phyloP scores from a whole-genome alignment of 2,113 vertebrate genomes.

The Menura novaehollandiae region DNA sequence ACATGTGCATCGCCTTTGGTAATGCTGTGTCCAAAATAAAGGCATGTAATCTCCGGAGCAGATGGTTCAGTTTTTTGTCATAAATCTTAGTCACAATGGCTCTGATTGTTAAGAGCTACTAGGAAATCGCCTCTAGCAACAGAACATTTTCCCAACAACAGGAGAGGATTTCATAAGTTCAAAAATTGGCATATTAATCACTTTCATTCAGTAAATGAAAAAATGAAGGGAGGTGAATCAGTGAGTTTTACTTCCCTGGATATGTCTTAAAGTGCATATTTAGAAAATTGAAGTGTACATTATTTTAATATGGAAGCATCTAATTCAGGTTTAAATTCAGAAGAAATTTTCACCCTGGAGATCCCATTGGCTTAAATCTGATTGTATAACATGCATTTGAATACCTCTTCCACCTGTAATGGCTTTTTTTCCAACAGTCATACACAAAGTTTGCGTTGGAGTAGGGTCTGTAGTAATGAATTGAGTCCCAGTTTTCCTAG shows the following conservation, averaged over 20 bases:
- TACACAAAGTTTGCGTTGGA: not conserved
- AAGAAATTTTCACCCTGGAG: not conserved
- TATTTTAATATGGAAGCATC: not conserved
- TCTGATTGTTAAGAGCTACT: not conserved
- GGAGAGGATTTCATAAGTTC: not conserved
- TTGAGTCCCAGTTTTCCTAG: not conserved
- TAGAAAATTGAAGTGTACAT: not conserved
- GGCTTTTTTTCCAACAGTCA: not conserved
- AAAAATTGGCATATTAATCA: not conserved
- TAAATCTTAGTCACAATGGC: not conserved
- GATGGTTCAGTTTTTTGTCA: not conserved
- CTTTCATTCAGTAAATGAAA: not conserved
- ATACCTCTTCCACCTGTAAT: not conserved
- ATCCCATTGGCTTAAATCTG: not conserved
- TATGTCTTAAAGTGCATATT: not conserved
- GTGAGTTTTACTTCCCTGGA: not conserved
- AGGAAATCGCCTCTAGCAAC: not conserved
- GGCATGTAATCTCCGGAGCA: not conserved
- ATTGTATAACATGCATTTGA: not conserved
- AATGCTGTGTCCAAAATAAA: not conserved
- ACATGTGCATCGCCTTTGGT: not conserved
- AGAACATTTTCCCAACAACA: not conserved
- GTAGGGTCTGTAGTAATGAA: not conserved
- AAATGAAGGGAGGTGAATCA: not conserved
- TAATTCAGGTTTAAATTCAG: not conserved